Evolutionary conservation across 2,113 vertebrate species (phyloP), one percentile per base, ranked within the genome.

Genomic region (Origma solitaria): DNA sequence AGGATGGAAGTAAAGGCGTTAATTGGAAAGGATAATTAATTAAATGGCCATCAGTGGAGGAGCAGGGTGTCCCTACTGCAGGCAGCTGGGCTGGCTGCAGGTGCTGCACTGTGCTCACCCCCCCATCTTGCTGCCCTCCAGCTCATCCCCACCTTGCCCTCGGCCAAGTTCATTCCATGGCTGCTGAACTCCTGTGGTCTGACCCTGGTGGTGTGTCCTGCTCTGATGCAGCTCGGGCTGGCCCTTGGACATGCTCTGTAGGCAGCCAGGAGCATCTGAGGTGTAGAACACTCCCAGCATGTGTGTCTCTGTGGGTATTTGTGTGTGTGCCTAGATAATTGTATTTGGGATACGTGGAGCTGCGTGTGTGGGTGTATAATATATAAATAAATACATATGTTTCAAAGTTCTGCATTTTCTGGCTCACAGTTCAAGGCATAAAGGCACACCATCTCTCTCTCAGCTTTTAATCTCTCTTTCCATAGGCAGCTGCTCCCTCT

Each of bases 401-500:
- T 53, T 47, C 37, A 0, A 27, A 75, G 77, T 40, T 86, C 68
- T 86, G 87, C 35, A 0, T 91, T 90, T 68, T n/a, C 83, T 13
- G 7, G 68, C 71, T 86, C 42, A 15, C 38, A 16, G 77, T 66
- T 68, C 68, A 50, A 58, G 75, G 42, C 76, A 58, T 11, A 58
- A 83, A 92, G 88, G 83, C 69, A 15, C 64, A 27, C 33, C 30
- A n/a, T 13, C 61, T 61, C 82, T 56, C 68, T 80, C 79, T 37
- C 15, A 4, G 78, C 84, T 91, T 79, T 90, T 90, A 93, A 97
- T 95, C 93, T 93, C 69, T 7, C 65, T 66, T 88, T 88, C 82
- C 87, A 82, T 54, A 65, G 92, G 85, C 94, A 96, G 96, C 90
- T 85, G 92, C 88, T 89, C 73, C 37, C 54, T 73, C n/a, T 92